Base-by-base conservation (phyloP, 2,113 vertebrate genomes). In the Apodemus sylvaticus region DNA sequence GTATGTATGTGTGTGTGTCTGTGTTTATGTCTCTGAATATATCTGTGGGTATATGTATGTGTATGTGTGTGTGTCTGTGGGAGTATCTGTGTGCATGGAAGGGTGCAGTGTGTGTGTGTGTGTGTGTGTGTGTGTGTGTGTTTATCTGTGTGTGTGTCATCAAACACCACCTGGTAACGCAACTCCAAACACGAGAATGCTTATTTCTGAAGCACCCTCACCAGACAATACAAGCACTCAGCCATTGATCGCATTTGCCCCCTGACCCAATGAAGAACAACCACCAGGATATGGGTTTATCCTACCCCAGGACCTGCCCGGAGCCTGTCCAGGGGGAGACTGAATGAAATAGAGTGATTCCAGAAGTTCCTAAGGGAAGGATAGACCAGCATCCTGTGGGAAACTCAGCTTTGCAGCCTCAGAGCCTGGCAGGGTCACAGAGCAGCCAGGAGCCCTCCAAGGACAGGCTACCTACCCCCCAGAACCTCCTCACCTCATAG, bases 401-500 rank as follows among this genome's bases (percentile, higher is more conserved):
- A 12, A 36, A 70, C 82, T 20, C 17, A 11, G 20, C 29, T 39
- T 82, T 70, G 85, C 74, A 9, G 14, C 60, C 62, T 74, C 29
- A 7, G 13, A 85, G 68, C 20, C 39, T 4, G 9, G n/a, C 22
- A 24, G 22, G 0, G 26, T 42, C 53, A 5, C 3, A 0, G 3
- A 60, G 5, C 19, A 1, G 76, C 31, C 0, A 3, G 12, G n/a
- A 51, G 20, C 36, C 19, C 45, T 60, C 81, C 11, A 0, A 24
- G 29, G 12, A 34, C 26, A 71, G 66, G 11, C 39, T 26, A 9
- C 55, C 39, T 26, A 5, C 55, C 10, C 4, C 17, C 34, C 7
- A 5, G 31, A 24, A 3, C 13, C 5, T 55, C 19, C 98, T 98
- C 92, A 99, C 98, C 98, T 99, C 98, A 5, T 99, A 99, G 62